These are phyloP conservation scores for Aldabrachelys gigantea DNA, from an alignment of 2,113 vertebrate species.

Conservation along the genomic window DNA sequence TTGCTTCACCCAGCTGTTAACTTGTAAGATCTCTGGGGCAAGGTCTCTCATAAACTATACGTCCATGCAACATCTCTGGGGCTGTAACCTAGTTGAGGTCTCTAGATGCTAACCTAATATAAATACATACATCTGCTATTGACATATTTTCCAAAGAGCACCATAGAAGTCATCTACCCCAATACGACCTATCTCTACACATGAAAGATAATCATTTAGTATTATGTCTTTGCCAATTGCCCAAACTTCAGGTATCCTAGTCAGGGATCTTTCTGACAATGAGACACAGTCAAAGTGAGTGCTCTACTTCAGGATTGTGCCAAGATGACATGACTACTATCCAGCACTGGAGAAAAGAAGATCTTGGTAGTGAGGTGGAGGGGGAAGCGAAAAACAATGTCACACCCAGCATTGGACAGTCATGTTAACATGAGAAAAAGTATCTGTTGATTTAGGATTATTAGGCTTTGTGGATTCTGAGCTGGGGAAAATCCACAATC, in stretches of 20 bases:
- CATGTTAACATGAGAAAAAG: neutral
- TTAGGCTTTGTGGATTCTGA: neutral
- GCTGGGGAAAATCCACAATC: constrained; percentile 25
- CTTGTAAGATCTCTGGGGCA: neutral
- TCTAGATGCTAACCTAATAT: neutral
- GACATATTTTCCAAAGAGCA: neutral
- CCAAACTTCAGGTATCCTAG: neutral
- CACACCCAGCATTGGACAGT: neutral
- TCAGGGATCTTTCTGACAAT: neutral
- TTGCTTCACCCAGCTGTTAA: neutral
- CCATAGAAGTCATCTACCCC: neutral
- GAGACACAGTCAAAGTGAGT: neutral
- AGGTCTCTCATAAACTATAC: neutral
- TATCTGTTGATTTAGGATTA: neutral
- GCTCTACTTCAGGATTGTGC: neutral
- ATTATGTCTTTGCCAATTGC: neutral
- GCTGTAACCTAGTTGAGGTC: neutral
- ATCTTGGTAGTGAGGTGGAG: neutral
- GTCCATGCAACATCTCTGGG: neutral
- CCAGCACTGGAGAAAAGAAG: neutral
- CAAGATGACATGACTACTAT: neutral
- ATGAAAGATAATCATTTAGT: neutral
- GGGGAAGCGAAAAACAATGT: neutral
- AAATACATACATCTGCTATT: neutral
- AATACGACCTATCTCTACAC: neutral